Evolutionary conservation across 37 sponge, comb jelly and placozoan species (phyloP).

Genomic region (Corticium candelabrum): DNA sequence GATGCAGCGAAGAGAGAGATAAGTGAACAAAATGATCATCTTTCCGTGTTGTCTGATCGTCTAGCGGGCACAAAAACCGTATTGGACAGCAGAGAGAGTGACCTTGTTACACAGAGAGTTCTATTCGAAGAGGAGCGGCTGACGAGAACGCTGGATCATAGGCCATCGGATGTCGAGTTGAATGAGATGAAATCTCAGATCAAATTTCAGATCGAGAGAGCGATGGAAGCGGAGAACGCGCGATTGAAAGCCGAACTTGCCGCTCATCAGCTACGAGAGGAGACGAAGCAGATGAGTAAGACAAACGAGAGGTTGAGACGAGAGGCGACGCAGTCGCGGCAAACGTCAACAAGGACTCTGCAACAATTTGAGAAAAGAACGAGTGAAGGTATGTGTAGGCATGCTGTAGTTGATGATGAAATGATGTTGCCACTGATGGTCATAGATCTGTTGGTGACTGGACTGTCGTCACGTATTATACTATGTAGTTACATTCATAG

Average conservation of each 20-base stretch:
- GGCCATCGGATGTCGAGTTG: constrained; percentile 11
- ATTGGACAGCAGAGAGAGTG: constrained; percentile 39
- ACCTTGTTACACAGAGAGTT: constrained; percentile 53
- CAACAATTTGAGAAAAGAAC: constrained; percentile 71
- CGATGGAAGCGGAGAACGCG: constrained; percentile 48
- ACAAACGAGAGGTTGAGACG: constrained; percentile 40
- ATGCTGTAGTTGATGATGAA: constrained; percentile 51
- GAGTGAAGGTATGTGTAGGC: constrained; percentile 52
- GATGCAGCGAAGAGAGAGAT: constrained; percentile 44
- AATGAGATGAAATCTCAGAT: neutral
- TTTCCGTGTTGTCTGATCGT: constrained; percentile 51
- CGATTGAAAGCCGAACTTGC: constrained; percentile 42
- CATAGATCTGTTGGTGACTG: too few relatives aligned
- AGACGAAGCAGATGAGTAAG: constrained; percentile 7
- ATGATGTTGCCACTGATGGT: constrained; percentile 50
- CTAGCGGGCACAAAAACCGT: constrained; percentile 56
- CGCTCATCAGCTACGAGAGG: constrained; percentile 48
- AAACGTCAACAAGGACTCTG: constrained; percentile 36
- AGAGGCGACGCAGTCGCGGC: constrained; percentile 32
- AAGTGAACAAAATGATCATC: constrained; percentile 61
- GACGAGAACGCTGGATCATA: neutral
- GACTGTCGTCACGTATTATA: too few relatives aligned
- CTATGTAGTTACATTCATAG: too few relatives aligned
- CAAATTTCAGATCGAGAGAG: neutral
- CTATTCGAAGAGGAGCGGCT: constrained; percentile 78